These are phyloP conservation scores for Falco concolor DNA, from an alignment of 2,797 vertebrate genomes.

Conservation along the genomic window DNA sequence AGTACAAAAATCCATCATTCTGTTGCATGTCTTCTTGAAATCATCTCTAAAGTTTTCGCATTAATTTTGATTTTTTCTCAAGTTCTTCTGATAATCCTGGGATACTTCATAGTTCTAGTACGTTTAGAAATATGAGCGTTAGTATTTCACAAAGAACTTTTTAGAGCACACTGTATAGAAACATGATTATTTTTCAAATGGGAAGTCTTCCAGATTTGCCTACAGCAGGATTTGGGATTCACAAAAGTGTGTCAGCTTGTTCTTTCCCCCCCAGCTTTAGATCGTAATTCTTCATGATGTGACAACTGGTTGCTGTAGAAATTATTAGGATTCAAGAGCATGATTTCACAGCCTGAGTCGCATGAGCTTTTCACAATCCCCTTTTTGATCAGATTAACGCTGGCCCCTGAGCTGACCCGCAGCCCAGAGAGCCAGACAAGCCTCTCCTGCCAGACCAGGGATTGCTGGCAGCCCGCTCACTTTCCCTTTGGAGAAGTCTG, in stretches of 20 bases:
- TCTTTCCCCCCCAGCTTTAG: background rate
- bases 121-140: background rate
- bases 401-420: background rate
- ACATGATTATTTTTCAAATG: background rate
- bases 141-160: background rate
- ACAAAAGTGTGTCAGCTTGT: background rate
- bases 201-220: background rate
- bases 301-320: background rate
- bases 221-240: background rate
- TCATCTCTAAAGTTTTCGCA: background rate
- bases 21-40: background rate
- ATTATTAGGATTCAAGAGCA: background rate
- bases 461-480: background rate
- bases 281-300: background rate
- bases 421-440: background rate
- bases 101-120: background rate
- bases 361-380: slow-evolving; percentile 34
- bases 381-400: slow-evolving; percentile 10
- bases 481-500: background rate
- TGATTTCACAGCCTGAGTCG: slow-evolving; percentile 13
- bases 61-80: background rate
- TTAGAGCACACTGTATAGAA: background rate
- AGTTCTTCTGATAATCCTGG: background rate
- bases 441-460: background rate
- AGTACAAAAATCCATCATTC: slow-evolving; percentile 16